Evolutionary conservation across 2,113 vertebrate genomes (phyloP).

Genomic region (Micromys minutus): DNA sequence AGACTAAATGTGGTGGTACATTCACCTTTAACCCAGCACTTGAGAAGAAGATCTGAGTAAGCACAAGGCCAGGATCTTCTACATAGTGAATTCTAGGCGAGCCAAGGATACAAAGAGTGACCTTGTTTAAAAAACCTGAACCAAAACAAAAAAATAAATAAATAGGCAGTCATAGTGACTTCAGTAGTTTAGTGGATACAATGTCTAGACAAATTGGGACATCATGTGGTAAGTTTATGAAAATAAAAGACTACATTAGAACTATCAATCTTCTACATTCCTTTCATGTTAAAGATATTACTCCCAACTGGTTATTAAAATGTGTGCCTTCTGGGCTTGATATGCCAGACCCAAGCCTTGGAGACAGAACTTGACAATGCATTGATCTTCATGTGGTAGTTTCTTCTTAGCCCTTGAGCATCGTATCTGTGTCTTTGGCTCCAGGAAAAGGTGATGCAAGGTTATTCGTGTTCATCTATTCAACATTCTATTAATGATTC

Average conservation of each 20-base stretch:
- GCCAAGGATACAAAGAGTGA: neutral
- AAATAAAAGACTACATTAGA: conserved; percentile 20
- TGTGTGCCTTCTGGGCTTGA: neutral
- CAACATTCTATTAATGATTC: neutral
- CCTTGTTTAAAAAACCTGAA: neutral
- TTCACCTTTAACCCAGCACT: neutral
- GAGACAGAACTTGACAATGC: neutral
- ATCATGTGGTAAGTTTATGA: conserved; percentile 54
- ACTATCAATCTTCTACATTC: neutral
- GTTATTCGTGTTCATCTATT: neutral
- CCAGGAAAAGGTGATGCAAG: neutral
- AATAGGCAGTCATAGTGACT: neutral
- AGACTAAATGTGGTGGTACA: no score
- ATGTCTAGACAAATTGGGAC: conserved; percentile 14
- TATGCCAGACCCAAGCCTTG: neutral
- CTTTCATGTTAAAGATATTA: neutral
- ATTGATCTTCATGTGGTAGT: neutral
- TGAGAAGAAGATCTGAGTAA: neutral
- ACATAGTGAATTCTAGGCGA: neutral
- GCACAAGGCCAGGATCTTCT: neutral
- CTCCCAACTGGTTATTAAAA: neutral
- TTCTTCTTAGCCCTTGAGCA: neutral
- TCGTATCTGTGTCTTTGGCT: neutral
- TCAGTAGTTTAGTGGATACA: neutral
- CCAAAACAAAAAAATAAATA: neutral